A percentile compares a stretch with the other conserved stretches of the same genome.
Conservation (phyloP, 2,797 vertebrate species). For the Emys orbicularis region DNA sequence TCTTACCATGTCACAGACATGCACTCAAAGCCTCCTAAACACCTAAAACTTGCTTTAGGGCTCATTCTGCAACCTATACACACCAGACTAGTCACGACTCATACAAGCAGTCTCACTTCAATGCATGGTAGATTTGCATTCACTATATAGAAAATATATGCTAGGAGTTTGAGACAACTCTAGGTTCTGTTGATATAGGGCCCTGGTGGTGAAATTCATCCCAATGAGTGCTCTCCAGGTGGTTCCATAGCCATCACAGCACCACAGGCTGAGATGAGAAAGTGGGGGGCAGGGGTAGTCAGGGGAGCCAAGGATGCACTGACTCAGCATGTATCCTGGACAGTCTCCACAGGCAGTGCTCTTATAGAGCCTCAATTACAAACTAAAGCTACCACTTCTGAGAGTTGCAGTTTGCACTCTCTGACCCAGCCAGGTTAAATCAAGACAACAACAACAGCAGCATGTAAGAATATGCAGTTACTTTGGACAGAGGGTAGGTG, state of each 20-base stretch:
- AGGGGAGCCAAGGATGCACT: not conserved
- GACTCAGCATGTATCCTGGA: not conserved
- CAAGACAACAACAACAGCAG: not conserved
- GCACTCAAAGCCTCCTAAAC: accelerated
- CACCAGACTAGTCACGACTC: not conserved
- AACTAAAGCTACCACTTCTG: not conserved
- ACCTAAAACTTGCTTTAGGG: not conserved
- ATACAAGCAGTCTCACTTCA: not conserved
- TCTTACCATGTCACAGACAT: not conserved
- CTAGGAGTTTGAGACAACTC: not conserved
- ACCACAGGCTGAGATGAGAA: not conserved
- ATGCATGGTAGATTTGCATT: not conserved
- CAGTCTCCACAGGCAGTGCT: not conserved
- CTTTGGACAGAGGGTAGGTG: not conserved
- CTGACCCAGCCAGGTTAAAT: not conserved
- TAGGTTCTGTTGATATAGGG: not conserved
- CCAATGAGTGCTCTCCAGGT: not conserved
- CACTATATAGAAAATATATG: not conserved
- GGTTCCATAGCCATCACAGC: not conserved
- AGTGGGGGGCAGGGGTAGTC: not conserved
- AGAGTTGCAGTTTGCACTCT: not conserved
- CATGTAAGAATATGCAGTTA: not conserved
- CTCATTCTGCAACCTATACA: not conserved
- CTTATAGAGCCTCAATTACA: not conserved
- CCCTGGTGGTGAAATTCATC: not conserved